Base-by-base conservation (phyloP, 2,888 invertebrate species). In the Agrochola macilenta region DNA sequence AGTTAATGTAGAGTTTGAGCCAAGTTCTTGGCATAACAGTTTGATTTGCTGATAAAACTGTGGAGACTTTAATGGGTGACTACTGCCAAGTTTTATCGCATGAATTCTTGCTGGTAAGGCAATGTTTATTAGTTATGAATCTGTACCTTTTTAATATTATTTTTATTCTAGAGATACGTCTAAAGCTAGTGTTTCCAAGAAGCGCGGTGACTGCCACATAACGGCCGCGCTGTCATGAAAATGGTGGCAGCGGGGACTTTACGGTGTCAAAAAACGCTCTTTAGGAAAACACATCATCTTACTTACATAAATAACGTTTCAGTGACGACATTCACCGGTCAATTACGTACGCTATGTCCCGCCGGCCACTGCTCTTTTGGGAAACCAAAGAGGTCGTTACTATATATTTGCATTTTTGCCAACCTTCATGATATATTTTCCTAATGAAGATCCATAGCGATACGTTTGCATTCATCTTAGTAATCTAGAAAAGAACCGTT, bases 31-130 rank as follows among this genome's bases (percentile, higher is more conserved):
- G 26, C 58, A 49, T 63, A 14, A 20, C 35, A 54, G 20, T 84
- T 76, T 84, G 39, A 71, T 71, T 39, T 9, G 23, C 72, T 73
- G 82, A 83, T 85, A 81, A 81, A 49, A 77, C 30, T 66, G 57
- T 68, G 30, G 23, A 69, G 52, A 81, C 49, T 76, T 26, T 35
- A 76, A 63, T 69, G 17, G 39, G 20, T 7, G 39, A n/a, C n/a
- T 64, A 35, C 11, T 71, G 78, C 83, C 54, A 72, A 81, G 57
- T 84, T 69, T 69, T 54, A 66, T 66, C 60, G 39, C 7, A 26
- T 23, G 26, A 78, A 39, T 30, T 52, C 61, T 68, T 30, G 14
- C 1, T 23, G 39, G 23, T 26, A 14, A 3, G 26, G 52, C 14
- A 39, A 39, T 2, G 49, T 63, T 63, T 63, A n/a, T 20, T 17